Conservation (phyloP, 2,888 invertebrate species). For the Sarcophaga carnaria region DNA sequence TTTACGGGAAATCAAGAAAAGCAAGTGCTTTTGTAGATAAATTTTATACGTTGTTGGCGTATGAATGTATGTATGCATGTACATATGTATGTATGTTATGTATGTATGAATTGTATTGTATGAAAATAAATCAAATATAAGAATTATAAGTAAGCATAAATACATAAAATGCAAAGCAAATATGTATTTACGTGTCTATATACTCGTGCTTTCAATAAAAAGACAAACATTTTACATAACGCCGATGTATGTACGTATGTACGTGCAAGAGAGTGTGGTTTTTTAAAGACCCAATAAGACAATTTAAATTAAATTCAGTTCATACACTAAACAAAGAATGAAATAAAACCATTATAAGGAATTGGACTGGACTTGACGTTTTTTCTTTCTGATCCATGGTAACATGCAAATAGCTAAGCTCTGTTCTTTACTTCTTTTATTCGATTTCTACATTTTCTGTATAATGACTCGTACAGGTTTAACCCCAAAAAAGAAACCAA, state of each 20-base stretch:
- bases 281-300: background rate
- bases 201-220: background rate
- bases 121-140: too few relatives aligned
- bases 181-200: background rate
- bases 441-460: background rate
- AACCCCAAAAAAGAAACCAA: conserved; percentile 13
- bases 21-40: background rate
- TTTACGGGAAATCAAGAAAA: background rate
- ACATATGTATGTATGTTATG: background rate
- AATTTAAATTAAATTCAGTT: background rate
- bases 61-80: background rate
- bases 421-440: background rate
- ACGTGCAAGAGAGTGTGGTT: background rate
- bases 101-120: too few relatives aligned
- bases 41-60: background rate
- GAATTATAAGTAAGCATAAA: too few relatives aligned
- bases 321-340: background rate
- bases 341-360: background rate
- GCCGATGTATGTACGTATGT: background rate
- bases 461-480: conserved; percentile 47
- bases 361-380: conserved; percentile 22
- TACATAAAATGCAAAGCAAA: too few relatives aligned
- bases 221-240: background rate
- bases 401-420: conserved; percentile 26
- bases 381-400: conserved; percentile 15